Base-by-base conservation (phyloP, 1,140 invertebrate genomes). In the Drosophila sechellia region DNA sequence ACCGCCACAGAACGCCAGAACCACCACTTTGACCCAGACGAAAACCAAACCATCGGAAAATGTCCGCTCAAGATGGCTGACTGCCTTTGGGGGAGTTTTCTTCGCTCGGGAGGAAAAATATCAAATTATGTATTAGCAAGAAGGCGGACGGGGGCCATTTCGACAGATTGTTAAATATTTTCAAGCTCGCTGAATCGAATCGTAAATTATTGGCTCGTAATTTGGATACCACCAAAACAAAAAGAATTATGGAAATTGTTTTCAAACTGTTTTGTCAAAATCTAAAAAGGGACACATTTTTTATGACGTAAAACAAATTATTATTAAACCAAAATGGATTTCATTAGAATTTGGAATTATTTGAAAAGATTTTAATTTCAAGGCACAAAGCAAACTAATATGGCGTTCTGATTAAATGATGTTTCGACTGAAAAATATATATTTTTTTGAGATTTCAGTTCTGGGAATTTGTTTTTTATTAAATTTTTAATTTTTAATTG, bases 91-190 rank as follows among this genome's bases (percentile, higher is more conserved):
- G 63, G 45, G 46, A 63, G 71, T 70, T 79, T 72, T 83, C 64
- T 65, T 83, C 17, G 54, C 2, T 37, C 45, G 45, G 55, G 40
- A 31, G 48, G 65, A 72, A 81, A 69, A 77, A 83, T 61, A 76
- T 64, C 58, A 68, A 87, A 75, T 76, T 87, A 79, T 0, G 31
- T 39, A 13, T 81, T 87, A 61, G 54, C 63, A 68, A 61, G 59
- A 73, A 74, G 81, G 12, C 66, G 73, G 59, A 55, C 81, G 37
- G 63, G 48, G 75, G 76, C 83, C 71, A 72, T 83, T 79, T 87
- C 59, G 45, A 43, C 34, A 79, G 89, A 89, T 83, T 83, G 79
- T 76, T 31, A 83, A 86, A 83, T 76, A 86, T 86, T 86, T 86
- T 87, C 84, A 72, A 70, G 84, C 75, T 79, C 84, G 79, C 46